Base-by-base conservation (phyloP, 2,797 vertebrate species). In the Hirundo rustica region DNA sequence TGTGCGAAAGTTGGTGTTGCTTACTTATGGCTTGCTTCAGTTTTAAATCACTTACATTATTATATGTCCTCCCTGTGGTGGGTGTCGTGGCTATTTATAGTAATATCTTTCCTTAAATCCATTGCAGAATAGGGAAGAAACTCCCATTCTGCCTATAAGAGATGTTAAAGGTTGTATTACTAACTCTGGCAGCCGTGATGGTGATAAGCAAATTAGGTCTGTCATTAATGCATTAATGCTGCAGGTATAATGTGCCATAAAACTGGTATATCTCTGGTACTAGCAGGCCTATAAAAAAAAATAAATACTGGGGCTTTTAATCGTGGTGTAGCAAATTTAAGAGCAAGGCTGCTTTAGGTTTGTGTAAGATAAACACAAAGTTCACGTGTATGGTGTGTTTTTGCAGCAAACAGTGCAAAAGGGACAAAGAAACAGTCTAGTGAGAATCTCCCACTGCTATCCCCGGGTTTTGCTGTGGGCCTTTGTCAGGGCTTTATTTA, bases 141-240 rank as follows among this genome's bases (percentile, higher is more conserved):
- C 53, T 93, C 72, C 92, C 42, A 36, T 88, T 88, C 62, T 78
- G 65, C 48, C 80, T 91, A 51, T 77, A 91, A 87, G 93, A 93
- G 93, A 88, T 84, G 58, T 54, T n/a, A 74, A 77, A 92, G 72
- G 77, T 72, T 77, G 57, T 67, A 44, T 95, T 90, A 61, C 42
- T 57, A 88, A 89, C 34, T 54, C 48, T 93, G 94, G 74, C 91
- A 96, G 85, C 90, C 94, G 72, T 57, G 57, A 92, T 3, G 22
- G 29, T 54, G 89, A 90, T 95, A 90, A 97, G 95, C 67, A 97
- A 96, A 96, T 90, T 64, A 81, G 71, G 74, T 71, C 94, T 96
- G 94, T 95, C 95, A 66, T 92, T 85, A 84, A 65, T 89, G 48
- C 48, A 36, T 36, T 36, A 38, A 38, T 38, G 38, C 80, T 89